Conservation (phyloP, 2,888 invertebrate species). For the Heliconius charithonia region DNA sequence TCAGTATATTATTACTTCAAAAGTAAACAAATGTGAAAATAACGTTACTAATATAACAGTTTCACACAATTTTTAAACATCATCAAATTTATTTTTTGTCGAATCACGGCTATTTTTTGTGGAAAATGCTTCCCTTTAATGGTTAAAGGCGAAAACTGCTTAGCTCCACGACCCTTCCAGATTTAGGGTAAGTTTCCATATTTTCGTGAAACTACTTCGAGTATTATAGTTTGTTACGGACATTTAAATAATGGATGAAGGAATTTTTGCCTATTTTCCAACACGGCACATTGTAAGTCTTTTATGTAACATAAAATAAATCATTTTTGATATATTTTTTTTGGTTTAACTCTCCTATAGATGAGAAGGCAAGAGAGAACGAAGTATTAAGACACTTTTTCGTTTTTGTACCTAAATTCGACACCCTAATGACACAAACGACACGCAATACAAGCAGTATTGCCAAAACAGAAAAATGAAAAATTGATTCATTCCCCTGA, state of each 20-base stretch:
- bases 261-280: neutral
- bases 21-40: slow-evolving; percentile 26
- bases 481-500: neutral
- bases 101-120: slow-evolving; percentile 46
- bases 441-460: too few relatives aligned
- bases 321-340: neutral
- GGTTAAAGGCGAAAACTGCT: slow-evolving; percentile 42
- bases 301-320: too few relatives aligned
- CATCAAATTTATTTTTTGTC: slow-evolving; percentile 48
- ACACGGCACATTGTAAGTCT: neutral
- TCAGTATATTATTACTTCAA: neutral
- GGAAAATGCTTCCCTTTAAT: slow-evolving; percentile 40
- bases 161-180: slow-evolving; percentile 39
- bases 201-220: slow-evolving; percentile 12
- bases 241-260: slow-evolving; percentile 19
- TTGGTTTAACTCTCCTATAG: neutral
- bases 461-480: too few relatives aligned
- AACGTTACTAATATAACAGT: slow-evolving; percentile 42
- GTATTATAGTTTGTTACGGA: slow-evolving; percentile 21
- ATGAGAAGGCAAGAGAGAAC: neutral
- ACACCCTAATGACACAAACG: too few relatives aligned
- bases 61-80: slow-evolving; percentile 46
- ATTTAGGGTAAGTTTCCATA: slow-evolving; percentile 31
- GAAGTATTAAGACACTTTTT: neutral
- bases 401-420: neutral